Evolutionary conservation across 2,113 vertebrate species (phyloP).

Genomic region (Neomonachus schauinslandi): DNA sequence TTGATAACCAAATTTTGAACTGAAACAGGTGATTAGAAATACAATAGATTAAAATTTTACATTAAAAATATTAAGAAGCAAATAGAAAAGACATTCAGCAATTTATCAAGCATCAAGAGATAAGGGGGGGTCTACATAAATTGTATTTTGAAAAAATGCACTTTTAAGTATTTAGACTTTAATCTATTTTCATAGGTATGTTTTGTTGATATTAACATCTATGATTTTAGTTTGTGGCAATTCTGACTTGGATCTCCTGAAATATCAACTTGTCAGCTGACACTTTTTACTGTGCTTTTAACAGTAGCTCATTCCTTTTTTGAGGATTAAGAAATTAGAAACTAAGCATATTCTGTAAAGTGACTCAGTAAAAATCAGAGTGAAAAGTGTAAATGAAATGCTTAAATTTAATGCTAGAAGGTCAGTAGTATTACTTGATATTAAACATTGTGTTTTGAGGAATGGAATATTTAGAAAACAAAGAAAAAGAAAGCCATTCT

Average conservation of each 20-base stretch:
- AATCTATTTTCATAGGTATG: not conserved
- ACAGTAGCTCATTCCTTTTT: not conserved
- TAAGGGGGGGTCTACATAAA: not conserved
- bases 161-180: constrained; percentile 18
- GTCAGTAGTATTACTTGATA: not conserved
- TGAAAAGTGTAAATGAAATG: constrained; percentile 36
- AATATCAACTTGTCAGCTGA: not conserved
- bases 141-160: not conserved
- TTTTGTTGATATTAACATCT: not conserved
- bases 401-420: constrained; percentile 3
- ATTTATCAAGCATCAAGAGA: not conserved
- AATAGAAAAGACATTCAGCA: constrained; percentile 32
- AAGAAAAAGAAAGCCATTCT: not conserved
- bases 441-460: constrained; percentile 19
- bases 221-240: not conserved
- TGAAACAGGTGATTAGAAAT: not conserved
- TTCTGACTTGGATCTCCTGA: not conserved
- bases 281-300: constrained; percentile 20
- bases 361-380: constrained; percentile 56
- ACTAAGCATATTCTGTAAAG: constrained; percentile 36
- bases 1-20: constrained; percentile 49
- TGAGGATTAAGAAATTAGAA: constrained; percentile 47
- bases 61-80: constrained; percentile 9
- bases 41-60: constrained; percentile 21
- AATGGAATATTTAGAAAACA: not conserved